Base-by-base conservation (phyloP, 1,140 invertebrate species). In the Magallana ariakensis region DNA sequence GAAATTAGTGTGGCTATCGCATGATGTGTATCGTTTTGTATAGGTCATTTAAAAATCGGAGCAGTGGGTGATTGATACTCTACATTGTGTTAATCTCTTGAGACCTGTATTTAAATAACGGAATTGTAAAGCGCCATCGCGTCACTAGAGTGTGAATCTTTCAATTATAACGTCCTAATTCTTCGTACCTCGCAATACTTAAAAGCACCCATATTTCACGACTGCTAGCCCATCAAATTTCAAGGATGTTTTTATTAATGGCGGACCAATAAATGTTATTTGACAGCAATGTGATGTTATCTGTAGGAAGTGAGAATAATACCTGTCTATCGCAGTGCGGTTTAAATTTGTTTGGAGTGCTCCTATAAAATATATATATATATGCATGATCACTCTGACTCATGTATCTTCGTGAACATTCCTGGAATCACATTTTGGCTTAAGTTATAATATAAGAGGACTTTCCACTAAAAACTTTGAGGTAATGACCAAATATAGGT, bases 21-120 rank as follows among this genome's bases (percentile, higher is more conserved):
- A 19, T 75, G 66, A 33, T 75, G 22, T 46, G 33, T 75, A 75
- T 13, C 66, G 33, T 26, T 11, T 75, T 75, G 66, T 75, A 26
- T 26, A 75, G 66, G 66, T 75, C 66, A 75, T 75, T 75, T 75
- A 75, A 75, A 75, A 75, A 75, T 22, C 66, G 66, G 66, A 75
- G 66, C 66, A 75, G 66, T 75, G 66, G 19, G 66, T 75, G 66
- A 75, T 10, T 75, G 66, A 75, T 75, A 75, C 66, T 26, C 22
- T 75, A 26, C 66, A 33, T 75, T 75, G 66, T 75, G 22, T 75
- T 26, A 75, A 75, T 26, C 66, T 75, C 15, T 75, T 33, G 66
- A 75, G 19, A 75, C 66, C 66, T 75, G 66, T 26, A 75, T 75
- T 75, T 75, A 22, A 75, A 75, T 75, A 75, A 26, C 26, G 66